phyloP scores from a whole-genome alignment of 2,113 vertebrate species.

The Amphiprion percula region DNA sequence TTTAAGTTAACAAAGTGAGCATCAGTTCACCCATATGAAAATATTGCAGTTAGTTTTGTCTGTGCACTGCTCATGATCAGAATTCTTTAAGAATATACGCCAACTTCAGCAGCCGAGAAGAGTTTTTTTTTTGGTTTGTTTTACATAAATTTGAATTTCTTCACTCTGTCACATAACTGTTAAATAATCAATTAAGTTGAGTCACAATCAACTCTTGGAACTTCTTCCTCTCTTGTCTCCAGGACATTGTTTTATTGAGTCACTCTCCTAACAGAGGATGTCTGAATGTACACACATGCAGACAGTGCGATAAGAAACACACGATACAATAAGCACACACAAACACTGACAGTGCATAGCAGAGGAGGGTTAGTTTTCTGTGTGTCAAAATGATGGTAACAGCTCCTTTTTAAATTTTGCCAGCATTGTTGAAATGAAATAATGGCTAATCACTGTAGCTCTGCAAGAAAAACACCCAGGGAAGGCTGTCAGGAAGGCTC shows the following conservation, averaged over 20 bases:
- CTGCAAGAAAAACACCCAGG: conserved; percentile 39
- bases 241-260: background rate
- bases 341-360: background rate
- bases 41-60: too few species aligned
- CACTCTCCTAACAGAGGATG: background rate
- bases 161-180: too few species aligned
- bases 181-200: too few species aligned
- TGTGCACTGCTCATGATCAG: too few species aligned
- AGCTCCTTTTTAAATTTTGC: conserved; percentile 48
- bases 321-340: background rate
- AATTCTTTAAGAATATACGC: too few species aligned
- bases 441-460: conserved; percentile 53
- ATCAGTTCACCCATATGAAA: too few species aligned
- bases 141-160: too few species aligned
- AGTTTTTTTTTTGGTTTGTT: too few species aligned
- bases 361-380: conserved; percentile 12
- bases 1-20: too few species aligned
- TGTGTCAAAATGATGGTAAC: conserved; percentile 38
- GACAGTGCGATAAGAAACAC: background rate
- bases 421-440: conserved; percentile 48
- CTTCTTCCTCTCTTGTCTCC: too few species aligned
- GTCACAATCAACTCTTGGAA: too few species aligned
- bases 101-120: too few species aligned
- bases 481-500: conserved; percentile 31
- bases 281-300: background rate